phyloP scores from a whole-genome alignment of 2,113 vertebrate species.

The Plecotus auritus region DNA sequence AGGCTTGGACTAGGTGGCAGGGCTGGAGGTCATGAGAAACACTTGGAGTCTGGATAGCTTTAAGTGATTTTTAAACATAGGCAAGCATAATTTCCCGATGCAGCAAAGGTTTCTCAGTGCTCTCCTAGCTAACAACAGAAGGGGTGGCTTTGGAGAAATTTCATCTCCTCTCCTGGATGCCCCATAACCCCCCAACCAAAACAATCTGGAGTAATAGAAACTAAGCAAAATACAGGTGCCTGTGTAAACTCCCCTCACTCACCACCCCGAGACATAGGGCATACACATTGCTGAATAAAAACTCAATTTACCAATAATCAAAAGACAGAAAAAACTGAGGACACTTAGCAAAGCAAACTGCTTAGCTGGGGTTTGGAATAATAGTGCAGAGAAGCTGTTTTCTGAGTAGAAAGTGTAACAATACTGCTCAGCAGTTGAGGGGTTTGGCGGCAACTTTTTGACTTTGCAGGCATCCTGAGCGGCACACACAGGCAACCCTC shows the following conservation, averaged over 20 bases:
- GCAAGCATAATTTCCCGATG: neutral
- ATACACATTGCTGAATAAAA: neutral
- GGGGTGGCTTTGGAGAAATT: neutral
- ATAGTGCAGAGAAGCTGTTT: neutral
- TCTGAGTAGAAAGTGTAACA: neutral
- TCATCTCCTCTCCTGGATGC: neutral
- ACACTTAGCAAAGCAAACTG: neutral
- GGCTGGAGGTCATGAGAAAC: neutral
- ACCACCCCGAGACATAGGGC: neutral
- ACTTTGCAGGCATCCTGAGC: neutral
- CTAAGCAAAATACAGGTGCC: neutral
- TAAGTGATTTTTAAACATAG: neutral
- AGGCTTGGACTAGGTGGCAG: neutral
- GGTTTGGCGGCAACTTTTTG: neutral
- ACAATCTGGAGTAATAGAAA: neutral
- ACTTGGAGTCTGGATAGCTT: neutral
- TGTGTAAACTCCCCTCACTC: rapidly evolving
- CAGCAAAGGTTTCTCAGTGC: neutral
- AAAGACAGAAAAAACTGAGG: neutral
- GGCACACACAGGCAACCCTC: neutral
- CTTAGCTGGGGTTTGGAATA: neutral
- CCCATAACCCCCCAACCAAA: neutral
- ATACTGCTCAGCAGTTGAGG: neutral
- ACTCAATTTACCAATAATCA: rapidly evolving
- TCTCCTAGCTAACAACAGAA: neutral